Base-by-base conservation (phyloP, 2,113 vertebrate genomes). In the Alexandromys fortis region DNA sequence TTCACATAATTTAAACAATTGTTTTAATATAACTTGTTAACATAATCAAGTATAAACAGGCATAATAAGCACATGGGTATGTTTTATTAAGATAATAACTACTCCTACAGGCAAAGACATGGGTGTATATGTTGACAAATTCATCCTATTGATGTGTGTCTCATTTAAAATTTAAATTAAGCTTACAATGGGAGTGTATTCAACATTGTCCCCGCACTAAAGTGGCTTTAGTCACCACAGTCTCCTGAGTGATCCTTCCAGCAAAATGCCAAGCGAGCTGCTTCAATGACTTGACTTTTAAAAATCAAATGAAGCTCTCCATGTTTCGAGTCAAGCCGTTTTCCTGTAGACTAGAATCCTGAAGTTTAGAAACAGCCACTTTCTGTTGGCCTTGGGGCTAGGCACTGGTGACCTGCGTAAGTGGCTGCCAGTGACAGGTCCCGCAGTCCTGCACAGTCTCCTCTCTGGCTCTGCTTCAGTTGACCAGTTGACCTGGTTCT, bases 401-500 rank as follows among this genome's bases (percentile, higher is more conserved):
- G 79, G 45, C 45, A 3, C 42, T 33, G 35, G 0, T 28, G 75
- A 76, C 94, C 88, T 55, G 2, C 5, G 13, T 0, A 13, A 0
- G 55, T 14, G 1, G 65, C 52, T 17, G 17, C 45, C 17, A 0
- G 22, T 58, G 91, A 88, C 85, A 38, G 77, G 77, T 24, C 45
- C 42, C 33, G 16, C 1, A 11, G 1, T 7, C 73, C 35, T 0
- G 0, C 38, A 13, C 8, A 0, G 3, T 77, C 28, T 45, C 38
- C 3, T 45, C 14, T 28, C 79, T 22, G 38, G 19, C 72, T 77
- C 52, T 2, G 70, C 58, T 42, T n/a, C n/a, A 1, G 86, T 4
- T 58, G 91, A 35, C 94, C 78, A 63, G 91, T 0, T 83, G 95
- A 91, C 96, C 94, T 28, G 5, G 12, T 82, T 76, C 91, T 35